A percentile compares a stretch with the other conserved stretches of the same genome.
Conservation (phyloP, 2,888 invertebrate species). For the Parnassius smintheus region DNA sequence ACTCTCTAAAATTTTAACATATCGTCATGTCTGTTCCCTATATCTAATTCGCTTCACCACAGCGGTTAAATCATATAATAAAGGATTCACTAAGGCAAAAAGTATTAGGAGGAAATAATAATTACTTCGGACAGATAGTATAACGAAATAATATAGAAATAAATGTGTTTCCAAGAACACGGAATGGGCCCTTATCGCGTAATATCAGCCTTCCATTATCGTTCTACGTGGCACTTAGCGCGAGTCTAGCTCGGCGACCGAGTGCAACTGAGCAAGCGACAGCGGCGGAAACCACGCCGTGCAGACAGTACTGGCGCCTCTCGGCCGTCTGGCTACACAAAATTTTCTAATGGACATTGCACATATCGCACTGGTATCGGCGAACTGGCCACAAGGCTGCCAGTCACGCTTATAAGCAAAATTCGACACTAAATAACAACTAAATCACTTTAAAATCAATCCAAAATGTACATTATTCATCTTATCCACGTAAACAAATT, state of each 20-base stretch:
- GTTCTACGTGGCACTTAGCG: slow-evolving; percentile 55
- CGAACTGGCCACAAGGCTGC: slow-evolving; percentile 67
- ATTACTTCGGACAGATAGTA: slow-evolving; percentile 64
- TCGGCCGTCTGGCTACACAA: slow-evolving; percentile 32
- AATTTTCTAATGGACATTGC: slow-evolving; percentile 66
- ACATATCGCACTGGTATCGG: slow-evolving; percentile 75
- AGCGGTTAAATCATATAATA: slow-evolving; percentile 70
- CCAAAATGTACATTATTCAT: slow-evolving; percentile 79
- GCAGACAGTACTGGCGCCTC: slow-evolving; percentile 25
- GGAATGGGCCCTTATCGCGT: slow-evolving; percentile 69
- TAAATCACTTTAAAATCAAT: slow-evolving; percentile 81
- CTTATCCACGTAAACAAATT: slow-evolving; percentile 75
- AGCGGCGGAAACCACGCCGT: slow-evolving; percentile 7
- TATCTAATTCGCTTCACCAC: slow-evolving; percentile 77
- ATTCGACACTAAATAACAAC: slow-evolving; percentile 80
- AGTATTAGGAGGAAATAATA: slow-evolving; percentile 67
- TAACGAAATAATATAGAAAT: slow-evolving; percentile 68
- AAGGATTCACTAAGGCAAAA: slow-evolving; percentile 69
- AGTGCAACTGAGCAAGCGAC: background rate
- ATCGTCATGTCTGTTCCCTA: slow-evolving; percentile 80
- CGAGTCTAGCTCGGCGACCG: slow-evolving; percentile 12
- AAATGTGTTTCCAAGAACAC: slow-evolving; percentile 63
- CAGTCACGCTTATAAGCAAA: slow-evolving; percentile 73
- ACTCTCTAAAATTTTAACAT: slow-evolving; percentile 80
- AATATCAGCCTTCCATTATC: slow-evolving; percentile 61